A percentile compares a stretch with the other conserved stretches of the same genome.
Evolutionary conservation across 1,140 invertebrate genomes (phyloP).

Genomic region (Zophobas morio): DNA sequence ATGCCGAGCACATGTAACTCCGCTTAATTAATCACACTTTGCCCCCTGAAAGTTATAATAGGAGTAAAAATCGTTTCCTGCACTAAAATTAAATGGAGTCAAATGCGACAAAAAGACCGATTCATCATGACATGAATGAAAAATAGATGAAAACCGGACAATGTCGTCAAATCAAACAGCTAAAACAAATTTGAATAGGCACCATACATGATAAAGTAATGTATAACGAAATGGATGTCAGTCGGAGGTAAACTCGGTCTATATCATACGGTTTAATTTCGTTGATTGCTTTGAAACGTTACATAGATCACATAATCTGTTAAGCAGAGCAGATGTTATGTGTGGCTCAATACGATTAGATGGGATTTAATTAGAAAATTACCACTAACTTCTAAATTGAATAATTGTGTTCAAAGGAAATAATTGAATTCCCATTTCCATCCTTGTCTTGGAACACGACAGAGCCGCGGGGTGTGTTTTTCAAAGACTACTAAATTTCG

Average conservation of each 20-base stretch:
- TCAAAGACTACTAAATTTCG: background rate
- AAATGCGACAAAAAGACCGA: background rate
- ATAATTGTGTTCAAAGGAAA: conserved; percentile 27
- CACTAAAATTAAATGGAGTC: no score
- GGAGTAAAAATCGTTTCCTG: no score
- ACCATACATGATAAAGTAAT: conserved; percentile 36
- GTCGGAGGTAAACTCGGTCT: conserved; percentile 4
- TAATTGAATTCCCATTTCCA: conserved; percentile 20
- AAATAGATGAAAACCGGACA: background rate
- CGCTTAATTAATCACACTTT: no score
- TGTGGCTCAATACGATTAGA: background rate
- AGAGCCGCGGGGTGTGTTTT: conserved; percentile 2
- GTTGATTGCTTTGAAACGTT: conserved; percentile 15
- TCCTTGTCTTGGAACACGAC: background rate
- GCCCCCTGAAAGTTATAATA: no score
- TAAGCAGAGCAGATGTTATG: conserved; percentile 15
- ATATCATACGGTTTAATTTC: conserved; percentile 19
- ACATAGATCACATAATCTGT: conserved; percentile 16
- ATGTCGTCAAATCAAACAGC: conserved; percentile 21
- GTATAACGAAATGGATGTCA: conserved; percentile 24
- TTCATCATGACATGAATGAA: background rate
- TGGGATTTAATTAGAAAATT: conserved; percentile 26
- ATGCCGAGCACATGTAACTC: no score
- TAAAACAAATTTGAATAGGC: conserved; percentile 28
- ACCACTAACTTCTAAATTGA: conserved; percentile 17